Conservation (phyloP, 2,888 invertebrate species). For the Taenaris catops region DNA sequence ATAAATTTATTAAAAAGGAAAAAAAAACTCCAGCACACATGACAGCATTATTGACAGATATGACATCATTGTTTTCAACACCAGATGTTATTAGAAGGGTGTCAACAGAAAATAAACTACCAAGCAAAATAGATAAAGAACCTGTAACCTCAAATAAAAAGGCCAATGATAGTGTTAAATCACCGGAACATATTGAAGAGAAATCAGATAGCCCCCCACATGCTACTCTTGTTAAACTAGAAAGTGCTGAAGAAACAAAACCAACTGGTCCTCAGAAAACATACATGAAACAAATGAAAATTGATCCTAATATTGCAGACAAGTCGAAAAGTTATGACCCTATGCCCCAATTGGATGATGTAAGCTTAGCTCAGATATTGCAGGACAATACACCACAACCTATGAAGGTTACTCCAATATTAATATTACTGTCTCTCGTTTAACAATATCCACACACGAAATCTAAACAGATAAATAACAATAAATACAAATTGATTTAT, state of each 20-base stretch:
- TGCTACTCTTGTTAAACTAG: conserved; percentile 27
- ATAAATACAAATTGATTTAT: too few relatives aligned
- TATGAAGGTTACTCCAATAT: conserved; percentile 48
- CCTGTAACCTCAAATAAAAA: conserved; percentile 35
- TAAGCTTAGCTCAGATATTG: conserved; percentile 67
- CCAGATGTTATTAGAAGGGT: conserved; percentile 89
- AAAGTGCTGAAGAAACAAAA: conserved; percentile 37
- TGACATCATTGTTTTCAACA: conserved; percentile 87
- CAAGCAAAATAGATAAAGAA: conserved; percentile 74
- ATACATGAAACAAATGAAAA: conserved; percentile 43
- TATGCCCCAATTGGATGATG: conserved; percentile 71
- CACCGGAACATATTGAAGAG: conserved; percentile 31
- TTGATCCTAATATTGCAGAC: conserved; percentile 33
- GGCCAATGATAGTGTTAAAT: conserved; percentile 23
- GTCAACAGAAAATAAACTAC: conserved; percentile 67
- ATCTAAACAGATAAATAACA: too few relatives aligned
- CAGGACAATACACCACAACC: conserved; percentile 57
- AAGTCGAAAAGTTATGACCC: conserved; percentile 57
- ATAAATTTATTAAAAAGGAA: conserved; percentile 62
- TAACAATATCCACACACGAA: too few relatives aligned
- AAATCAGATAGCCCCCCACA: conserved; percentile 25
- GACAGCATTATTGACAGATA: conserved; percentile 75
- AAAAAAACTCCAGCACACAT: conserved; percentile 82
- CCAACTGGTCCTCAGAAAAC: conserved; percentile 35
- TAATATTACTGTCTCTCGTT: too few relatives aligned